phyloP scores from a whole-genome alignment of 2,888 invertebrate genomes.

The Coelogynopora nodosa region DNA sequence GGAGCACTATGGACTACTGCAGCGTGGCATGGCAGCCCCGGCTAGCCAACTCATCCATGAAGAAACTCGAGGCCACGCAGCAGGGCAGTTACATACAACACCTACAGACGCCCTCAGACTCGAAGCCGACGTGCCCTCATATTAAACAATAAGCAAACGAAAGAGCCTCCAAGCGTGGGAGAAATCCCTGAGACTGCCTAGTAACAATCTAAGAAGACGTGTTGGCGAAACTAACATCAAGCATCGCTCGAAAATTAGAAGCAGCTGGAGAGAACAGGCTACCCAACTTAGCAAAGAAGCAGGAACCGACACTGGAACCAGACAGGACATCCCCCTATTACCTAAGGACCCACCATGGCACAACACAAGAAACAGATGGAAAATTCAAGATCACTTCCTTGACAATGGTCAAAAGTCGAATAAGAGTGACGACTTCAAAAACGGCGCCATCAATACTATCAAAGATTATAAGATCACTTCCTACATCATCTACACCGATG shows the following conservation, averaged over 20 bases:
- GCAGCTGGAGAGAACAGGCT: background rate
- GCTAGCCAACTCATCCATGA: background rate
- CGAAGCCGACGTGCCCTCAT: background rate
- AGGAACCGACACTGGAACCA: background rate
- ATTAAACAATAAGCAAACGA: background rate
- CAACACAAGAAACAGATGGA: background rate
- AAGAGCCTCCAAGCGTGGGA: too few relatives aligned
- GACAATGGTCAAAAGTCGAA: too few relatives aligned
- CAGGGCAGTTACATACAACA: background rate
- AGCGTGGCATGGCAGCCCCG: background rate
- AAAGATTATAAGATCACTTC: too few relatives aligned
- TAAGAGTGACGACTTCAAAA: too few relatives aligned
- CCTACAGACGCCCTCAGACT: background rate
- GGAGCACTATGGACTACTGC: background rate
- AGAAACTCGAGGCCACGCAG: background rate
- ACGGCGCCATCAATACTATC: too few relatives aligned
- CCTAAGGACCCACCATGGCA: background rate
- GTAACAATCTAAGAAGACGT: background rate
- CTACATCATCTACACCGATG: too few relatives aligned
- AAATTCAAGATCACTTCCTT: background rate
- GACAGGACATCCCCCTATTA: too few relatives aligned
- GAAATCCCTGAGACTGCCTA: background rate
- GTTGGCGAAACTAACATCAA: background rate
- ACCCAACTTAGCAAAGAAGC: background rate
- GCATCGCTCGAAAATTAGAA: background rate